Percentiles rank a stretch among this genome's conserved stretches.
These are phyloP conservation scores for Cynoglossus semilaevis DNA, from an alignment of 2,113 vertebrate genomes.

Conservation along the genomic window DNA sequence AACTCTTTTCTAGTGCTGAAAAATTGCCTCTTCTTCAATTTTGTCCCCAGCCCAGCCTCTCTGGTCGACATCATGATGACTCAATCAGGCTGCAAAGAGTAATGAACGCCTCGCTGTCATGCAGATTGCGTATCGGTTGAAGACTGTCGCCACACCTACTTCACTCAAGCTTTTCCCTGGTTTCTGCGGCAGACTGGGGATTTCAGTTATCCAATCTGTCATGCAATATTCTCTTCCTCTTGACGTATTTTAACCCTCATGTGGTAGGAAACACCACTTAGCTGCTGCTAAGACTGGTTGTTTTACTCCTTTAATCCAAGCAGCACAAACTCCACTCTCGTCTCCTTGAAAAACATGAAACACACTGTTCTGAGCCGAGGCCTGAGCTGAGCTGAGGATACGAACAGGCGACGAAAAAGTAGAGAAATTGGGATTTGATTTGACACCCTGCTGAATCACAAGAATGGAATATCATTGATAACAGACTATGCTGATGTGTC, in stretches of 20 bases:
- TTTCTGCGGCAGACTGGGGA: constrained; percentile 20
- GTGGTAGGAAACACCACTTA: constrained; percentile 27
- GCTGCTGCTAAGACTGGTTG: constrained; percentile 42
- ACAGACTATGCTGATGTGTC: constrained; percentile 7
- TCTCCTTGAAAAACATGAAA: too few species aligned
- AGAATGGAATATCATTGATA: constrained; percentile 14
- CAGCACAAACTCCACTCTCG: constrained; percentile 35
- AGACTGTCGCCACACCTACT: constrained; percentile 15
- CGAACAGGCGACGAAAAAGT: constrained; percentile 16
- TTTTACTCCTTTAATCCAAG: constrained; percentile 49
- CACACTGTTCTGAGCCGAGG: too few species aligned
- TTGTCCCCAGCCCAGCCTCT: constrained; percentile 12
- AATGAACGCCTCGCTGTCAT: constrained; percentile 38
- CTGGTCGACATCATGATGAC: constrained; percentile 22
- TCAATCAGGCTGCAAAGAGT: constrained; percentile 37
- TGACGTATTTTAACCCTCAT: constrained; percentile 3
- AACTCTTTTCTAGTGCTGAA: constrained; percentile 54
- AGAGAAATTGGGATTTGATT: constrained; percentile 24
- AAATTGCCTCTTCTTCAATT: constrained; percentile 51
- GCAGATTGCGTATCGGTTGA: constrained; percentile 30
- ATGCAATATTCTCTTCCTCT: constrained; percentile 17
- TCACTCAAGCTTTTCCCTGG: constrained; percentile 18
- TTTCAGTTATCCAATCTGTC: constrained; percentile 23
- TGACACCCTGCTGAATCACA: constrained; percentile 20
- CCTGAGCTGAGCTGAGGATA: constrained; percentile 32